Conservation (phyloP, 2,888 invertebrate genomes). For the Epinotia demarniana region DNA sequence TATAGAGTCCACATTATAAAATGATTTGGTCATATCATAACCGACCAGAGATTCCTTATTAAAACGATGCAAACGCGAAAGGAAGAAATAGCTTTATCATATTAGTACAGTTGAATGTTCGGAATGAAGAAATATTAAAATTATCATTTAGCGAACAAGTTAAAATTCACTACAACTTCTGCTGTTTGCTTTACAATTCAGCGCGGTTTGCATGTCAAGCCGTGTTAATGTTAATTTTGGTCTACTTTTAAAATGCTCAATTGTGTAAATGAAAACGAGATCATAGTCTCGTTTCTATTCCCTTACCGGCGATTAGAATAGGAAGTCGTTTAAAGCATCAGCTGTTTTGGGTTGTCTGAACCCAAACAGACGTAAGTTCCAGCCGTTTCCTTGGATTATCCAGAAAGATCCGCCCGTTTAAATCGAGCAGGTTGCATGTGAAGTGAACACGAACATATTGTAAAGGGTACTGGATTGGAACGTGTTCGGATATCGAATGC, state of each 20-base stretch:
- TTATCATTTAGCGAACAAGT: neutral
- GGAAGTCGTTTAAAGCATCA: too few relatives aligned
- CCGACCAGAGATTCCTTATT: too few relatives aligned
- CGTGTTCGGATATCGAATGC: conserved; percentile 22
- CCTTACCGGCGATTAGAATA: neutral
- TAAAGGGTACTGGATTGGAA: neutral
- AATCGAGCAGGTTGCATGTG: neutral
- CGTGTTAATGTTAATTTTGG: conserved; percentile 23
- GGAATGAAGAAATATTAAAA: too few relatives aligned
- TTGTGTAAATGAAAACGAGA: neutral
- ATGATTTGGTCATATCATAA: too few relatives aligned
- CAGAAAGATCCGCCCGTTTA: neutral
- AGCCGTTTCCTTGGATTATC: neutral
- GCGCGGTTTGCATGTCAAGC: neutral
- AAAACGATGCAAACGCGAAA: too few relatives aligned
- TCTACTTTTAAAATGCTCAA: conserved; percentile 12
- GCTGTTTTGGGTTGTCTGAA: neutral
- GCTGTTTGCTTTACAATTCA: conserved; percentile 15
- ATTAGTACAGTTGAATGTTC: too few relatives aligned
- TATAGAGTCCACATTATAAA: too few relatives aligned
- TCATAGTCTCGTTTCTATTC: neutral
- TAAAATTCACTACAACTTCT: neutral
- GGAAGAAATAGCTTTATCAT: too few relatives aligned
- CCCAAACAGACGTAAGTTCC: neutral
- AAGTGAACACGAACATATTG: conserved; percentile 9